Evolutionary conservation across 2,113 vertebrate species (phyloP), one percentile per base, ranked within the genome.

Genomic region (Uria lomvia): DNA sequence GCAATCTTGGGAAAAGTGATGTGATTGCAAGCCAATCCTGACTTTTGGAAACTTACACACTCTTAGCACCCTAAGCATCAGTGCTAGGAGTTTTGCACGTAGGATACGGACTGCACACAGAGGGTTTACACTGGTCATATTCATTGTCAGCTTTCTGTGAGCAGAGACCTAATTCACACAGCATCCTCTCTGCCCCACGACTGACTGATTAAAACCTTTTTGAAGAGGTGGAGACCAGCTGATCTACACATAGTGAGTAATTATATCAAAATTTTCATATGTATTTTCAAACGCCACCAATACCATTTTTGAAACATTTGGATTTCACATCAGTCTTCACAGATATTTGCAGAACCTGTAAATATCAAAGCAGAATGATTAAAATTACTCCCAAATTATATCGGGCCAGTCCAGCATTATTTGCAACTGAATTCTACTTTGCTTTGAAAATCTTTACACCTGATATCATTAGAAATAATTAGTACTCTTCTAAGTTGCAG

Each of bases 401-500:
- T 4, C 26, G 22, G 45, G 9, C 7, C 10, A 56, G 15, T 60
- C 49, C 47, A 78, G 7, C 21, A 22, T 8, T 85, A 67, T 72
- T 92, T 63, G 47, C 10, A 34, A 63, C 53, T 62, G 36, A 91
- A 90, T 93, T 93, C 53, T 66, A 29, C 13, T 93, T 87, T 89
- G 9, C 40, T 87, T 92, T 53, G 21, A 65, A 84, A 63, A 79
- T 72, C 34, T 78, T 91, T 94, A 29, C 34, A 38, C 20, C 43
- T 45, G 20, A 49, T 76, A 88, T 34, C 11, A 58, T 85, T 82
- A 90, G 30, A 92, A 96, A 78, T 53, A 45, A 75, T 73, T 76
- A 59, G 43, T 85, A 75, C 36, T 60, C 11, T 89, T 89, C 45
- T 73, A 42, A 91, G 62, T 42, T 76, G 20, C 18, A 62, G n/a